phyloP scores from a whole-genome alignment of 2,888 invertebrate species.

The Xanthorhoe designata region DNA sequence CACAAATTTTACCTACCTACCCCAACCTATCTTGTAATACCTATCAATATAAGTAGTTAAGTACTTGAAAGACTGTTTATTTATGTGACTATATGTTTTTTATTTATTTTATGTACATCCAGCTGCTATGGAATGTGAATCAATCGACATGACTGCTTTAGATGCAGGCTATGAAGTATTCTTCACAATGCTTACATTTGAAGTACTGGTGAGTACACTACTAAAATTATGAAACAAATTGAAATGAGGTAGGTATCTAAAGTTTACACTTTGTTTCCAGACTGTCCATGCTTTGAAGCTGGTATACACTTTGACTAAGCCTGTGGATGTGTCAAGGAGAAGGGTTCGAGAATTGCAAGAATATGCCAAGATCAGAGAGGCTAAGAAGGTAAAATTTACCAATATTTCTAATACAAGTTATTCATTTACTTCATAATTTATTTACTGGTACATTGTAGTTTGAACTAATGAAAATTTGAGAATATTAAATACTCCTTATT shows the following conservation, averaged over 20 bases:
- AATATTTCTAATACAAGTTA: no score
- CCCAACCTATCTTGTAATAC: neutral
- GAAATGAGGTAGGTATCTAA: neutral
- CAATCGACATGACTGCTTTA: slow-evolving; percentile 67
- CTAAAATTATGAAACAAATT: neutral
- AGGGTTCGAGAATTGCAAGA: slow-evolving; percentile 70
- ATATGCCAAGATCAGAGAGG: slow-evolving; percentile 70
- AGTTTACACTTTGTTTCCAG: slow-evolving; percentile 55
- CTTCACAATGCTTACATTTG: slow-evolving; percentile 68
- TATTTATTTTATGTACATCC: slow-evolving; percentile 39
- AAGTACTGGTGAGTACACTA: slow-evolving; percentile 66
- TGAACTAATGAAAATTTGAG: no score
- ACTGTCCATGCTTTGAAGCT: slow-evolving; percentile 72
- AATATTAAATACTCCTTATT: no score
- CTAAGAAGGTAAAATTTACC: slow-evolving; percentile 63
- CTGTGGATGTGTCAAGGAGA: slow-evolving; percentile 73
- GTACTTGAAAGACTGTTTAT: no score
- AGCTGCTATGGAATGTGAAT: slow-evolving; percentile 78
- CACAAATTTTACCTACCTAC: neutral
- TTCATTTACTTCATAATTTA: no score
- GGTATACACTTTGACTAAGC: slow-evolving; percentile 77
- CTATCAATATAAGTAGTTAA: no score
- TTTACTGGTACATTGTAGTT: no score
- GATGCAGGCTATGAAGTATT: slow-evolving; percentile 79
- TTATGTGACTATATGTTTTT: no score